A percentile compares a stretch with the other conserved stretches of the same genome.
Evolutionary conservation across 2,888 invertebrate species (phyloP).

Genomic region (Xestia sexstrigata): DNA sequence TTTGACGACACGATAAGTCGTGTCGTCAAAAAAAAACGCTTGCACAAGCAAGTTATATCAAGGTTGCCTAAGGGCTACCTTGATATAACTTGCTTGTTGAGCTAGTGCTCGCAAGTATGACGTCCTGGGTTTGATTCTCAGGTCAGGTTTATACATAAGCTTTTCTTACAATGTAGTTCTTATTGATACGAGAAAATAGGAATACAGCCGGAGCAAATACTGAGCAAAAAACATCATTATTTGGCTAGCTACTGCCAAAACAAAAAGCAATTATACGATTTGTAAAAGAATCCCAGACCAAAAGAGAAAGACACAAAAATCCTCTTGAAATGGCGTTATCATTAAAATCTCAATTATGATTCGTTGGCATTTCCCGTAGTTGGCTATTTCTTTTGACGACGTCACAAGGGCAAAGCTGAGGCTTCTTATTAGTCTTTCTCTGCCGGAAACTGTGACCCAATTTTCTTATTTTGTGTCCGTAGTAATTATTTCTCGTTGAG

Average conservation of each 20-base stretch:
- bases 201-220: neutral
- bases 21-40: too few relatives aligned
- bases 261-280: neutral
- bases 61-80: too few relatives aligned
- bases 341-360: conserved; percentile 63
- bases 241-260: neutral
- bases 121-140: too few relatives aligned
- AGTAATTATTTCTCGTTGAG: conserved; percentile 45
- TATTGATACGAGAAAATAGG: neutral
- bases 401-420: conserved; percentile 38
- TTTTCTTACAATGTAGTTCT: neutral
- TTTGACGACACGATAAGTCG: too few relatives aligned
- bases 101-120: too few relatives aligned
- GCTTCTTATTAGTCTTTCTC: conserved; percentile 54
- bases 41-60: too few relatives aligned
- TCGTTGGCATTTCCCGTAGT: conserved; percentile 44
- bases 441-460: conserved; percentile 53
- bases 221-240: neutral
- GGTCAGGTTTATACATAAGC: too few relatives aligned
- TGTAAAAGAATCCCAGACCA: neutral
- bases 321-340: conserved; percentile 34
- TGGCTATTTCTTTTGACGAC: conserved; percentile 53
- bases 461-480: conserved; percentile 48
- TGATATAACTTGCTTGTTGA: too few relatives aligned
- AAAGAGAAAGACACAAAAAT: conserved; percentile 12